These are phyloP conservation scores for Drosophila burlai DNA, from an alignment of 1,140 invertebrate genomes.

Conservation along the genomic window DNA sequence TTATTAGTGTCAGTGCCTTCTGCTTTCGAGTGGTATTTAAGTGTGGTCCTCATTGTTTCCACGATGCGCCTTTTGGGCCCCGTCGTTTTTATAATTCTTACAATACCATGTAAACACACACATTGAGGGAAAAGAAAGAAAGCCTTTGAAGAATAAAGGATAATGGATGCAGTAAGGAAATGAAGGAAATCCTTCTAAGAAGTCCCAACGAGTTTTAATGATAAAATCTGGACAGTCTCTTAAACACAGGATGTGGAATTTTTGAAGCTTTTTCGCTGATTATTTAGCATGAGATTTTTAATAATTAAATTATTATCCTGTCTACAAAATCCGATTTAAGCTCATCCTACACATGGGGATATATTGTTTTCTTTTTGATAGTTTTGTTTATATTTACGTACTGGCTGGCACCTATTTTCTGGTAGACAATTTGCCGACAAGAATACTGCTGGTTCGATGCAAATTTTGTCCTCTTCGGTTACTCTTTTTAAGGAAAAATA, in stretches of 20 bases:
- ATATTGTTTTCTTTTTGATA: conserved; percentile 5
- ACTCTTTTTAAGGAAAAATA: conserved; percentile 29
- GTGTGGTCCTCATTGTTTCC: conserved; percentile 73
- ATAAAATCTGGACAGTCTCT: neutral
- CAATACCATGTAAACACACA: conserved; percentile 51
- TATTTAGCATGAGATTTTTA: no score
- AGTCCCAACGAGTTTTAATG: conserved; percentile 7
- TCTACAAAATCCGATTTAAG: neutral
- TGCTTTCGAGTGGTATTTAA: conserved; percentile 67
- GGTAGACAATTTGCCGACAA: conserved; percentile 12
- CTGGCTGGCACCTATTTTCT: conserved; percentile 6
- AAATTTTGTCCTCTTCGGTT: conserved; percentile 29
- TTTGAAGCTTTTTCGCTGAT: neutral
- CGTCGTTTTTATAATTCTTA: conserved; percentile 76
- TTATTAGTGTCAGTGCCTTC: conserved; percentile 67
- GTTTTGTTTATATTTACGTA: conserved; percentile 16
- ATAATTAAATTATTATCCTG: neutral
- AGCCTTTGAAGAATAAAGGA: conserved; percentile 15
- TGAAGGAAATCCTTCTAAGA: conserved; percentile 22
- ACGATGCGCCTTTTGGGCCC: conserved; percentile 75
- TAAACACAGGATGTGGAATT: neutral
- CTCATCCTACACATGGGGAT: neutral
- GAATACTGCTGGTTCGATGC: conserved; percentile 23
- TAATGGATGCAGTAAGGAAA: conserved; percentile 21
- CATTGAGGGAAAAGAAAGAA: conserved; percentile 20